Base-by-base conservation (phyloP, 2,113 vertebrate species). In the Alethe castanea region DNA sequence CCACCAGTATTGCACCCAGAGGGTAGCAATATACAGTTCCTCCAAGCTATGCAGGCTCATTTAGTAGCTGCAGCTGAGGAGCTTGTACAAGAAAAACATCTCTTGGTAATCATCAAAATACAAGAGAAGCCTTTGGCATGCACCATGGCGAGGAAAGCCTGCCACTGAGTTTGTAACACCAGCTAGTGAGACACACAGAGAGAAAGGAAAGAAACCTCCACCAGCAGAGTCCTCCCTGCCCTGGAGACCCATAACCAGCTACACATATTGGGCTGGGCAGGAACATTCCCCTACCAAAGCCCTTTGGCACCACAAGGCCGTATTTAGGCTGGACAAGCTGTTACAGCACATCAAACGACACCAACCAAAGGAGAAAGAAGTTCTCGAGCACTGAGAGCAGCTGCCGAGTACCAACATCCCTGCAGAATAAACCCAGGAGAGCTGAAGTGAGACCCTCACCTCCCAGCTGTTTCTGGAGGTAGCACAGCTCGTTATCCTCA, bases 331-430 rank as follows among this genome's bases (percentile, higher is more conserved):
- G 20, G 20, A 84, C 81, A 87, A 62, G 47, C n/a, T 59, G 38
- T 67, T 57, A 61, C 12, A 26, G 23, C 24, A 14, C 4, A 3
- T 36, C 31, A 56, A 44, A 44, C 2, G 0, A 22, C 48, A 22
- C 4, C 3, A 36, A 69, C 13, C 22, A 48, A 47, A 1, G 15
- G 24, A 36, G 14, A 24, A 26, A 19, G 19, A 45, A 19, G 19
- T 12, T 54, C 59, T 67, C 0, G 0, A 77, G 33, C 11, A 24
- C 40, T 2, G 8, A 33, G 0, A 36, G 15, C 76, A 84, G 53
- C 70, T 85, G 73, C 80, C 24, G 29, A 80, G 66, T n/a, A 56
- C 19, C 44, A 80, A 29, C 20, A 53, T 11, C 31, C 29, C 53
- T 29, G 19, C 48, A 45, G 69, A 73, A 78, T 19, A 78, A 90